A percentile compares a stretch with the other conserved stretches of the same genome.
These are phyloP conservation scores for Petrosia ficiformis DNA, from an alignment of 37 sponge, comb jelly and placozoan species.

Conservation along the genomic window DNA sequence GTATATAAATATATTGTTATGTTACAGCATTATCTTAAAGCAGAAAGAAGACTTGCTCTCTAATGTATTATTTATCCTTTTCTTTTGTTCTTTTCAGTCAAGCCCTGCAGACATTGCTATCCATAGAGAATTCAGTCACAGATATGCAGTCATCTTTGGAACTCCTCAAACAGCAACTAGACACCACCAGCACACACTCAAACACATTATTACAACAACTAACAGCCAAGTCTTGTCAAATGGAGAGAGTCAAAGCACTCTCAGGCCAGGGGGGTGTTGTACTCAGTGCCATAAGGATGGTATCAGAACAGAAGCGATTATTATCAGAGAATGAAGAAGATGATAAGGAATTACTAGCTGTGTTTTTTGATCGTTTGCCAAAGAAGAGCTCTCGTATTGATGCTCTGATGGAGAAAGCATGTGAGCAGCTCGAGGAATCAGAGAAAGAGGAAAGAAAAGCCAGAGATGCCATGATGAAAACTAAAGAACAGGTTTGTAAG, in stretches of 20 bases:
- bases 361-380: slow-evolving; percentile 7
- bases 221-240: slow-evolving; percentile 55
- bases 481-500: slow-evolving; percentile 41
- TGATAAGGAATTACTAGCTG: slow-evolving; percentile 44
- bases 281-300: slow-evolving; percentile 56
- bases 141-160: slow-evolving; percentile 30
- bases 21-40: too few species aligned
- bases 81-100: slow-evolving; percentile 5
- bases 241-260: slow-evolving; percentile 49
- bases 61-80: not conserved
- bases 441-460: slow-evolving; percentile 51
- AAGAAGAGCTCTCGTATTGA: slow-evolving; percentile 48
- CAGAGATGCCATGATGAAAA: slow-evolving; percentile 20
- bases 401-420: slow-evolving; percentile 14
- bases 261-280: slow-evolving; percentile 27
- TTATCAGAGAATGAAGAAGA: slow-evolving; percentile 46
- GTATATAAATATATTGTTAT: too few species aligned
- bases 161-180: slow-evolving; percentile 19
- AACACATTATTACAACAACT: slow-evolving; percentile 22
- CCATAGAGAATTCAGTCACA: slow-evolving; percentile 22
- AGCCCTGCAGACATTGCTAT: slow-evolving; percentile 40
- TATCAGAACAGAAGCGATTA: slow-evolving; percentile 56
- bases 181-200: slow-evolving; percentile 14
- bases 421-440: slow-evolving; percentile 23
- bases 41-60: too few species aligned